Percentiles rank a stretch among this genome's conserved stretches.
These are phyloP conservation scores for Coracias cyanogaster DNA, from an alignment of 2,797 vertebrate species.

Conservation along the genomic window DNA sequence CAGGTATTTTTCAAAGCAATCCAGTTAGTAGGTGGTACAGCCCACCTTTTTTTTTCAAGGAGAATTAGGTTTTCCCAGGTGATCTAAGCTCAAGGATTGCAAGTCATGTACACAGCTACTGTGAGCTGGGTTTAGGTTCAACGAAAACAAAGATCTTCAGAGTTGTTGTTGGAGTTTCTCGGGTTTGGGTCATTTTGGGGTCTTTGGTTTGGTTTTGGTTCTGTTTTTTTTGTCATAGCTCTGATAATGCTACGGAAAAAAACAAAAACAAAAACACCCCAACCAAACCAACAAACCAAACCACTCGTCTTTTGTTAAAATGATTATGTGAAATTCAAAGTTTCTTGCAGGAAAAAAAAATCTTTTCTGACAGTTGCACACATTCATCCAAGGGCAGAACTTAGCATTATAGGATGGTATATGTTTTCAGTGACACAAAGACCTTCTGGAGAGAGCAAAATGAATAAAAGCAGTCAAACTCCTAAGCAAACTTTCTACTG, in stretches of 20 bases:
- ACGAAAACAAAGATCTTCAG: not conserved
- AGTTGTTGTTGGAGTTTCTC: not conserved
- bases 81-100: not conserved
- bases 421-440: not conserved
- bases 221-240: not conserved
- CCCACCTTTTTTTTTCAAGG: not conserved
- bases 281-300: not conserved
- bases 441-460: not conserved
- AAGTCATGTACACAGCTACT: not conserved
- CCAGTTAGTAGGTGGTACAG: not conserved
- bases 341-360: not conserved
- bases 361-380: not conserved
- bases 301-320: not conserved
- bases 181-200: accelerated
- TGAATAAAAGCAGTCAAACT: not conserved
- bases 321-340: not conserved
- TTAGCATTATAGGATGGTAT: not conserved
- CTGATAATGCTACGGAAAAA: not conserved
- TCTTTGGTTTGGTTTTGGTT: not conserved
- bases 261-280: too few species aligned
- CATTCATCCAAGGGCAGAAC: not conserved
- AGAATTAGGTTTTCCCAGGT: not conserved
- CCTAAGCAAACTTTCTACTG: not conserved
- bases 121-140: not conserved
- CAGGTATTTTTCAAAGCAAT: not conserved